These are phyloP conservation scores for Cantharis nigra DNA, from an alignment of 2,888 invertebrate genomes.

Conservation along the genomic window DNA sequence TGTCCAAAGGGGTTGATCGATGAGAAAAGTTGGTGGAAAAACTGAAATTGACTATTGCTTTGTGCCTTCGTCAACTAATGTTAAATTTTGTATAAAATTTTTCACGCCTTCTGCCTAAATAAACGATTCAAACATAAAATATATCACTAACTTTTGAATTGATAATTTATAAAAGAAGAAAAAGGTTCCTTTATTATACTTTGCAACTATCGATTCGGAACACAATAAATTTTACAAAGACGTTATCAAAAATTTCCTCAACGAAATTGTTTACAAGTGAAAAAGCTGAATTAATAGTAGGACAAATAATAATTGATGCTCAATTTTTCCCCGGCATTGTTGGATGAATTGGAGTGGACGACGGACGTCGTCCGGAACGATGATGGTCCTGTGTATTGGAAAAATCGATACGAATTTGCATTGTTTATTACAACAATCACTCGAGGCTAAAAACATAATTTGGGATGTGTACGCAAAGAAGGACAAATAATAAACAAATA, in stretches of 20 bases:
- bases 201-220: not conserved
- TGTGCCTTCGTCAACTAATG: conserved; percentile 17
- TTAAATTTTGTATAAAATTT: conserved; percentile 21
- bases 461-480: not conserved
- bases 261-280: not conserved
- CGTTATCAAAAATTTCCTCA: not conserved
- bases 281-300: not conserved
- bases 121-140: conserved; percentile 12
- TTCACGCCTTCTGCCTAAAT: conserved; percentile 10
- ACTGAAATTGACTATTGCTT: conserved; percentile 23
- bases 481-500: not conserved
- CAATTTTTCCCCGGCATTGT: not conserved
- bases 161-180: not conserved
- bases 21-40: conserved; percentile 20
- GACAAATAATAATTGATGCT: not conserved
- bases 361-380: not conserved
- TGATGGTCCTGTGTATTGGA: not conserved
- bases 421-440: not conserved
- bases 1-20: conserved; percentile 21
- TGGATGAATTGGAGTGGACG: not conserved
- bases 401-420: not conserved
- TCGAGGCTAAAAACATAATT: not conserved
- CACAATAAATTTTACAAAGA: not conserved
- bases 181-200: not conserved
- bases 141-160: not conserved